Evolutionary conservation across 2,113 vertebrate genomes (phyloP).

Genomic region (Rallus limicola): DNA sequence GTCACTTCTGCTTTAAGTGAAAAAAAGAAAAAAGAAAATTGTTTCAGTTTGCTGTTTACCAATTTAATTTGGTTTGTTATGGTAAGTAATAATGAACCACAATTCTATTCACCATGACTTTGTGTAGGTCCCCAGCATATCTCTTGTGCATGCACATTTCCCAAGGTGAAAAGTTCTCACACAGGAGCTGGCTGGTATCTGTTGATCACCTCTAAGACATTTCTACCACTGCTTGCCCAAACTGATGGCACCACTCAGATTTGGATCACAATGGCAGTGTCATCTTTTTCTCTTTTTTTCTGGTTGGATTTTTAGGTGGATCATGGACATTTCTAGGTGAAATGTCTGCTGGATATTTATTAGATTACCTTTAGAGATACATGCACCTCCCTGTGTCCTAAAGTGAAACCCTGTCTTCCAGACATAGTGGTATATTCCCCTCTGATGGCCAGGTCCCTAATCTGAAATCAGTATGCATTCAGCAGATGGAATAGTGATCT

Average conservation of each 20-base stretch:
- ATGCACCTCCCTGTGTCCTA: neutral
- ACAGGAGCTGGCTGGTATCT: neutral
- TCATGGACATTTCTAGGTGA: neutral
- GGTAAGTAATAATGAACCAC: neutral
- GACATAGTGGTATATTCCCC: neutral
- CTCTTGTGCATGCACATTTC: neutral
- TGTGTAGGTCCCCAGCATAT: neutral
- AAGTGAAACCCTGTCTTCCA: neutral
- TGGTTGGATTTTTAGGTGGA: neutral
- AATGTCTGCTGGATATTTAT: neutral
- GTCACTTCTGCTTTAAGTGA: neutral
- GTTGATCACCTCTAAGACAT: neutral
- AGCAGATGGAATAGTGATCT: neutral
- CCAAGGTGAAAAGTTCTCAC: neutral
- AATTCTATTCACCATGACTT: neutral
- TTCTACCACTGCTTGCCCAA: neutral
- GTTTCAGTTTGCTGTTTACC: neutral
- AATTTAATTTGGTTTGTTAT: neutral
- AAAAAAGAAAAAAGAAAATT: neutral
- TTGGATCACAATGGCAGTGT: neutral
- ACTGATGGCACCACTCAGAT: neutral
- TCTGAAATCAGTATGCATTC: neutral
- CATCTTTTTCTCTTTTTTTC: neutral
- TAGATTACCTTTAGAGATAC: neutral
- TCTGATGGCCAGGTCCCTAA: neutral